Percentiles rank a stretch among this genome's conserved stretches.
These are phyloP conservation scores for Heliconius erato DNA, from an alignment of 2,888 invertebrate genomes.

Conservation along the genomic window DNA sequence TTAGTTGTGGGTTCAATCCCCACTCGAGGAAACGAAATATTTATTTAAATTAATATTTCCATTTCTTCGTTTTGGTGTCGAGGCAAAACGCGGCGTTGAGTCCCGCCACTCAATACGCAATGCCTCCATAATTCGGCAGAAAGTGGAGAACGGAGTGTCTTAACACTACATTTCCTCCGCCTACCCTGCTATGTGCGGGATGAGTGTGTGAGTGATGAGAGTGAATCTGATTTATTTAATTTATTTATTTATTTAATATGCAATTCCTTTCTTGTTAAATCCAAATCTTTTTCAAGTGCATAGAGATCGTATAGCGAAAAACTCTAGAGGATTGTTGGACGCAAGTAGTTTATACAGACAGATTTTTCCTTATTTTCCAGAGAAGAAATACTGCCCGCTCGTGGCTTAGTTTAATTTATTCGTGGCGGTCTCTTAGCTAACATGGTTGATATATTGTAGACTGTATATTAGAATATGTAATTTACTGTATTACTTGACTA, in stretches of 20 bases:
- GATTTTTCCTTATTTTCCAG: slow-evolving; percentile 50
- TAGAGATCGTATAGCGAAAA: slow-evolving; percentile 58
- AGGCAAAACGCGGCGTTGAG: too few species aligned
- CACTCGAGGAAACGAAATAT: too few species aligned
- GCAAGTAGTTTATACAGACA: slow-evolving; percentile 57
- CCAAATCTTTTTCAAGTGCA: slow-evolving; percentile 51
- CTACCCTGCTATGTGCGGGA: too few species aligned
- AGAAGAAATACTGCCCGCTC: slow-evolving; percentile 47
- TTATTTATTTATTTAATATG: background rate
- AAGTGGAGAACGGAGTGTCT: too few species aligned
- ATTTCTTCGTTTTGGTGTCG: too few species aligned
- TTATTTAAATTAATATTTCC: too few species aligned
- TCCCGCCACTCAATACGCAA: too few species aligned
- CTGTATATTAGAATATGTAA: background rate
- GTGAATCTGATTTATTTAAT: too few species aligned
- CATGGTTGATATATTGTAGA: slow-evolving; percentile 42
- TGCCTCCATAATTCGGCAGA: too few species aligned
- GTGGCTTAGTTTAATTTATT: slow-evolving; percentile 48
- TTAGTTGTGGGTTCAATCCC: too few species aligned
- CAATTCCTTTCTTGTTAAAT: slow-evolving; percentile 17
- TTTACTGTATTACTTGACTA: background rate
- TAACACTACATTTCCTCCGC: too few species aligned
- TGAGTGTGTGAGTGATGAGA: too few species aligned
- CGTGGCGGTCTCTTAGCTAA: slow-evolving; percentile 38
- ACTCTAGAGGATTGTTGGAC: slow-evolving; percentile 58